phyloP scores from a whole-genome alignment of 2,888 invertebrate species.

The Geophilus truncorum region DNA sequence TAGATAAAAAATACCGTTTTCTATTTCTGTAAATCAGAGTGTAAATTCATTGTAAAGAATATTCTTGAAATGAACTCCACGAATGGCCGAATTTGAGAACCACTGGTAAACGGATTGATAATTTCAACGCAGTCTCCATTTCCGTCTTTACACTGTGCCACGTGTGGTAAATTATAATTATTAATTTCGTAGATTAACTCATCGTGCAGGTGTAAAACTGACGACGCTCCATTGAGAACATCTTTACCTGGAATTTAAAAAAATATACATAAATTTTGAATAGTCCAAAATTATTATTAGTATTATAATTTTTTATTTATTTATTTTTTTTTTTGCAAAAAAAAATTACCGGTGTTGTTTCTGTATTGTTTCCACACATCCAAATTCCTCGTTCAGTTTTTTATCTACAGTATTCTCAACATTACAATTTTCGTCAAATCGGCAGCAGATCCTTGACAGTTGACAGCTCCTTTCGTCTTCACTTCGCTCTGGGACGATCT shows the following conservation, averaged over 20 bases:
- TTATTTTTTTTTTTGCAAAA: too few relatives aligned
- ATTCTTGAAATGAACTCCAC: slow-evolving; percentile 58
- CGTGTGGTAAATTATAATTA: slow-evolving; percentile 54
- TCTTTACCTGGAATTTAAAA: background rate
- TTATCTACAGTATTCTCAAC: slow-evolving; percentile 68
- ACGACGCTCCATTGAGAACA: slow-evolving; percentile 42
- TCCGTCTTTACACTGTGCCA: slow-evolving; percentile 61
- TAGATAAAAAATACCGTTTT: too few relatives aligned
- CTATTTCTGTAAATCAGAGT: too few relatives aligned
- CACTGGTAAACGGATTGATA: slow-evolving; percentile 78
- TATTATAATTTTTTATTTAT: too few relatives aligned
- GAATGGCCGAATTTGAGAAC: slow-evolving; percentile 74
- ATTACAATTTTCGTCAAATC: slow-evolving; percentile 91
- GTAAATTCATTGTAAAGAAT: background rate
- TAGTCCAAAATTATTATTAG: too few relatives aligned
- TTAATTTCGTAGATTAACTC: slow-evolving; percentile 84
- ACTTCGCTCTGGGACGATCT: too few relatives aligned
- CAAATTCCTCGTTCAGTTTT: slow-evolving; percentile 53
- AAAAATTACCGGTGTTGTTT: background rate
- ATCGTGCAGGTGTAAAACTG: slow-evolving; percentile 87
- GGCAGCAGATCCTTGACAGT: slow-evolving; percentile 95
- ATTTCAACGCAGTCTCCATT: slow-evolving; percentile 71
- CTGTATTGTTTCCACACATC: slow-evolving; percentile 34
- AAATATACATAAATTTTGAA: background rate
- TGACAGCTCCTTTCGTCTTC: slow-evolving; percentile 88